A percentile compares a stretch with the other conserved stretches of the same genome.
Conservation (phyloP, 2,113 vertebrate species). For the Triplophysa rosa region DNA sequence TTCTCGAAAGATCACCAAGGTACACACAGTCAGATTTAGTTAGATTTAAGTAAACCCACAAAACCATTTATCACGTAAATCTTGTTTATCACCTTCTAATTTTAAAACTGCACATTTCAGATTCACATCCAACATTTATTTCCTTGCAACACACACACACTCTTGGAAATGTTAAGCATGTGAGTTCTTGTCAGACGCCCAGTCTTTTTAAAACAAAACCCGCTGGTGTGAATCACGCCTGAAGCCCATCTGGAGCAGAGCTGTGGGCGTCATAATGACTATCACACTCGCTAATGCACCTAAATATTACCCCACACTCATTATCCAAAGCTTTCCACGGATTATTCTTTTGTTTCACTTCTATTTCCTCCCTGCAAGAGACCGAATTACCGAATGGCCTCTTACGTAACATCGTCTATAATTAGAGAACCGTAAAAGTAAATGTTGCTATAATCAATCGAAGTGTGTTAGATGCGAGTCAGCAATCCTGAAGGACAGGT, state of each 20-base stretch:
- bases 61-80: neutral
- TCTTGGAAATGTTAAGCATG: neutral
- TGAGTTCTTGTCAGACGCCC: slow-evolving; percentile 18
- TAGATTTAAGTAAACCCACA: neutral
- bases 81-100: neutral
- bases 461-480: neutral
- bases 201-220: slow-evolving; percentile 41
- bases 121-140: neutral
- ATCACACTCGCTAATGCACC: slow-evolving; percentile 24
- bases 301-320: slow-evolving; percentile 40
- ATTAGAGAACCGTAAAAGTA: neutral
- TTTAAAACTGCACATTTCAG: slow-evolving; percentile 10
- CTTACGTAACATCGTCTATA: neutral
- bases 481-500: neutral
- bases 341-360: neutral
- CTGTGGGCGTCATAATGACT: slow-evolving; percentile 40
- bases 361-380: neutral
- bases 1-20: too few relatives aligned
- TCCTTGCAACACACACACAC: slow-evolving; percentile 20
- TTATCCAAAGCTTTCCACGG: slow-evolving; percentile 13
- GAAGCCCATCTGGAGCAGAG: slow-evolving; percentile 43
- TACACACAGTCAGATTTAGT: too few relatives aligned
- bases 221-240: slow-evolving; percentile 34
- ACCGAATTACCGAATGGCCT: neutral
- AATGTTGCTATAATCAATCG: neutral